Evolutionary conservation across 2,113 vertebrate species (phyloP), one percentile per base, ranked within the genome.

Genomic region (Lagopus leucura): DNA sequence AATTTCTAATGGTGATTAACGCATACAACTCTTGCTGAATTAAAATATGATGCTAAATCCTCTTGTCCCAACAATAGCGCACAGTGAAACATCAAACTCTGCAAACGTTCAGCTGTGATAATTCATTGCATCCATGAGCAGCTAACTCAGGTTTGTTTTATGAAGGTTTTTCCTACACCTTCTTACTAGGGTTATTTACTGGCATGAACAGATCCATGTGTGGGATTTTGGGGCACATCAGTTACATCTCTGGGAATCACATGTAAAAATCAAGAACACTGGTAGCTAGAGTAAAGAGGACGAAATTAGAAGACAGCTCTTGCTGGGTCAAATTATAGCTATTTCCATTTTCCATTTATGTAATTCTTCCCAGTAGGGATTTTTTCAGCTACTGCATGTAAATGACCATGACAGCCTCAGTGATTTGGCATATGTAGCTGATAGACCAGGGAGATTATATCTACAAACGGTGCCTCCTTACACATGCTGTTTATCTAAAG

Each of bases 301-400:
- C 11, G 22, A 82, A 16, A 92, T 72, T 81, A 84, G 66, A 95
- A 63, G 17, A 67, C 5, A 43, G 12, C 8, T 69, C 30, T 82
- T 77, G 13, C 21, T 95, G 28, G 17, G 12, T 47, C 32, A 75
- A 45, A 93, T 25, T 84, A 15, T 47, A 95, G 60, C 15, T 74
- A 86, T 91, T 96, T 95, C 81, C 71, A 4, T 73, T 82, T 95
- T 84, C 76, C 40, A 20, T 57, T 36, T 75, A 58, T n/a, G 4
- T 38, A 82, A 19, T 86, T 82, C 93, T 94, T 81, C 72, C 82
- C 60, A 36, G 57, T 19, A 55, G 76, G 30, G 27, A 45, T 57
- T 40, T 73, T 93, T 88, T 63, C 89, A 85, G 27, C 38, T 89
- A 16, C 10, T 78, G 10, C 6, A 14, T 61, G 57, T 83, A 94